Base-by-base conservation (phyloP, 2,888 invertebrate species). In the Plagodis dolabraria region DNA sequence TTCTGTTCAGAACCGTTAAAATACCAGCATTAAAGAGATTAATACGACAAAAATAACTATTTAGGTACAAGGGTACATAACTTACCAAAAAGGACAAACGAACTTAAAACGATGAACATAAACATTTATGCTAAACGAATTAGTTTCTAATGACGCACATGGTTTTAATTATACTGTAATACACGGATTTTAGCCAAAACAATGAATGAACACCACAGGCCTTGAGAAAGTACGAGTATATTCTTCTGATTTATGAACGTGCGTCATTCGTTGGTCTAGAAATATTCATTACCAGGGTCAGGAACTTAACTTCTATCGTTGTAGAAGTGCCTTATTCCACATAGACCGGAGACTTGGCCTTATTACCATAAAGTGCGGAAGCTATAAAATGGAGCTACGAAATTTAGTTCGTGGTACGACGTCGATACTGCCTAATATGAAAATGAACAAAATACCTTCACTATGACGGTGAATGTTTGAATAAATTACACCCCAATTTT, bases 311-410 rank as follows among this genome's bases (percentile, higher is more conserved):
- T 60, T 59, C 7, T 22, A 33, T 46, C 33, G 36, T 40, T 12
- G 33, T 53, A 46, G 57, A 60, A 48, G 57, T 54, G 55, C 49
- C 52, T 53, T 52, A 47, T 34, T 6, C 9, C n/a, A 47, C 33
- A 53, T 46, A 60, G 52, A 60, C 53, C 63, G 60, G 67, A 66
- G 71, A 71, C 70, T 72, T 69, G 60, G 54, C 71, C 70, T 77
- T 72, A 87, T 89, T 88, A 86, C 74, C 87, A 88, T 89, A 87
- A 88, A 87, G 77, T 82, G 81, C 77, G 85, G 85, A 85, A 85
- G 83, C 79, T 70, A 82, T 87, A 87, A 86, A 87, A 74, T 70
- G 44, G 53, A 49, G 77, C 77, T 76, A 77, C 78, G 72, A 79
- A 83, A 85, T 86, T 85, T 80, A 77, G 81, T 79, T 80, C 72